phyloP scores from a whole-genome alignment of 2,113 vertebrate genomes.

The Sialia sialis region DNA sequence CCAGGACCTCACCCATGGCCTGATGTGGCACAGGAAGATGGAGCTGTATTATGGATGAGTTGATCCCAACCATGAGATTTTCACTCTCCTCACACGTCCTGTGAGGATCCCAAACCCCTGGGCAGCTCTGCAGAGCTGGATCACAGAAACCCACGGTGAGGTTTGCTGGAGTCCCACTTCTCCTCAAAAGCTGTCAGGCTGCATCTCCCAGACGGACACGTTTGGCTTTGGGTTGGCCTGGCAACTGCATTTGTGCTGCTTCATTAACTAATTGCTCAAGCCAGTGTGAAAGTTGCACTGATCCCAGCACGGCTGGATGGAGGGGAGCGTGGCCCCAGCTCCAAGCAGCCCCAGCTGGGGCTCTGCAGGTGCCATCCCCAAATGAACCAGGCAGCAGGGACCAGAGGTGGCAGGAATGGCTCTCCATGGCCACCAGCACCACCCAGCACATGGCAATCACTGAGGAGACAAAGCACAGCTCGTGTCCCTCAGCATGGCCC shows the following conservation, averaged over 20 bases:
- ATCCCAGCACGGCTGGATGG: background rate
- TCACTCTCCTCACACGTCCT: background rate
- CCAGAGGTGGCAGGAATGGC: background rate
- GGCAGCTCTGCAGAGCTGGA: background rate
- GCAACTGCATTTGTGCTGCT: constrained; percentile 34
- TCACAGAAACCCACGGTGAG: accelerated
- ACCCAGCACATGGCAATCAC: background rate
- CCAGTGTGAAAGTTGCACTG: background rate
- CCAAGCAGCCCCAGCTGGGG: background rate
- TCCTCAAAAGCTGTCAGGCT: background rate
- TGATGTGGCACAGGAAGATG: background rate
- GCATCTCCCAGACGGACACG: background rate
- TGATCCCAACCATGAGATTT: background rate
- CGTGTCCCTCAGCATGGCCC: background rate
- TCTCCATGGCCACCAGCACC: background rate
- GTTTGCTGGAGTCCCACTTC: background rate
- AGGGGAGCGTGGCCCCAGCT: accelerated
- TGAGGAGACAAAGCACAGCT: background rate
- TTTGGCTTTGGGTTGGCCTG: constrained; percentile 19
- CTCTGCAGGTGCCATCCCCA: background rate
- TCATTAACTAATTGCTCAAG: constrained; percentile 26
- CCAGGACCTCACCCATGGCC: background rate
- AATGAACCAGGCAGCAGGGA: accelerated
- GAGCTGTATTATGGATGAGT: background rate
- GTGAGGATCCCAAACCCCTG: background rate